Conservation (phyloP, 2,113 vertebrate genomes). For the Butorides virescens region DNA sequence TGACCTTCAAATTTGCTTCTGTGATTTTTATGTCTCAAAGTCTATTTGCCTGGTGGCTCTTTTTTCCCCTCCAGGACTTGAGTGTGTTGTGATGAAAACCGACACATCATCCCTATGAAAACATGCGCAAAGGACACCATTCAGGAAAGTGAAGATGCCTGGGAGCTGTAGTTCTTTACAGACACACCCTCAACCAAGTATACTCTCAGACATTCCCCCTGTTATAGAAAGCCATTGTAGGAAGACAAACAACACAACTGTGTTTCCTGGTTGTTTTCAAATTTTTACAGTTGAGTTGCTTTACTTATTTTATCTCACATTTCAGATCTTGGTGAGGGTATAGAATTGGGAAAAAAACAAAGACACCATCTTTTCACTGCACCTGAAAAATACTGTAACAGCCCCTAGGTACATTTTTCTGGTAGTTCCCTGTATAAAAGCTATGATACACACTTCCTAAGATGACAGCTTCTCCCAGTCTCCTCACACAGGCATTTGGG, state of each 20-base stretch:
- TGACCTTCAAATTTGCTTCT: constrained; percentile 45
- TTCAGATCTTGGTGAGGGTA: neutral
- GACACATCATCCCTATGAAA: neutral
- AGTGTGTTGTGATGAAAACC: neutral
- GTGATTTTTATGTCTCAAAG: neutral
- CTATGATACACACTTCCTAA: neutral
- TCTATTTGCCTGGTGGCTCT: neutral
- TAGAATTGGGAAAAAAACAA: neutral
- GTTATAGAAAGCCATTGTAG: neutral
- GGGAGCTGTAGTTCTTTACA: neutral
- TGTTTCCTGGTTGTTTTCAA: neutral
- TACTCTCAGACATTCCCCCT: neutral
- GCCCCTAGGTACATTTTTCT: neutral
- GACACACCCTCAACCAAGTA: neutral
- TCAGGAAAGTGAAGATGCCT: neutral
- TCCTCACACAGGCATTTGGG: neutral
- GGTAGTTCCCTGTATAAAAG: neutral
- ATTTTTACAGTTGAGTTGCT: neutral
- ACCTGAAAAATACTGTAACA: neutral
- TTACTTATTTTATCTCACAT: neutral
- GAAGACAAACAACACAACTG: neutral
- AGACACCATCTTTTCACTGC: neutral
- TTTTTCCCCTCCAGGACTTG: neutral
- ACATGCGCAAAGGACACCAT: neutral
- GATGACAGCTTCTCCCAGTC: neutral